Evolutionary conservation across 1,140 invertebrate genomes (phyloP).

Genomic region (Procambarus virginalis): DNA sequence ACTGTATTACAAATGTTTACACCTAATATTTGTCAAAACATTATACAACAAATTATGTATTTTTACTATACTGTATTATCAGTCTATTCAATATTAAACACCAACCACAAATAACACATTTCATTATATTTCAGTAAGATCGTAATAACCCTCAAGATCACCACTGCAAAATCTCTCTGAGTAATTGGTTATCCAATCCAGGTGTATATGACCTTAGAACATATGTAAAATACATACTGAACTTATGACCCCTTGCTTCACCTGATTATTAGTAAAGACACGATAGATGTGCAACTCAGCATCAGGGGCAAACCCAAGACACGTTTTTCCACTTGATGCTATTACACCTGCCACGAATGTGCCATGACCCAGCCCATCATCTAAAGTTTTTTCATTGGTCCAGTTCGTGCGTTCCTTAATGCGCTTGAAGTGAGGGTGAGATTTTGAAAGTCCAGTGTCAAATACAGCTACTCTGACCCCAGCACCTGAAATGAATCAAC

Average conservation of each 20-base stretch:
- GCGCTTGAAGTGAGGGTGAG: constrained; percentile 94
- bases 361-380: constrained; percentile 94
- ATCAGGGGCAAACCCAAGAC: constrained; percentile 95
- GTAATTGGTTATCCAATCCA: no score
- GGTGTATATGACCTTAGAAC: no score
- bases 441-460: constrained; percentile 93
- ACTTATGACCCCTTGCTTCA: constrained; percentile 71
- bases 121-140: no score
- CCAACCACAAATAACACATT: no score
- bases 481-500: constrained; percentile 75
- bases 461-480: constrained; percentile 94
- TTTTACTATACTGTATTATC: no score
- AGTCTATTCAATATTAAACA: no score
- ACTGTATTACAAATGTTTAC: no score
- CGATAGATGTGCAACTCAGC: constrained; percentile 95
- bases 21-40: no score
- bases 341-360: constrained; percentile 98
- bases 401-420: constrained; percentile 96
- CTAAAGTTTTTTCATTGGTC: constrained; percentile 95
- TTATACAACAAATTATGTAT: no score
- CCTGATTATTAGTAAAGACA: constrained; percentile 96
- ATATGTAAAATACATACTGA: background rate
- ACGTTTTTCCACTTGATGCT: constrained; percentile 87
- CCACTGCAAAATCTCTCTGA: no score
- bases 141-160: no score